Conservation (phyloP, 2,797 vertebrate genomes). For the Acridotheres tristis region DNA sequence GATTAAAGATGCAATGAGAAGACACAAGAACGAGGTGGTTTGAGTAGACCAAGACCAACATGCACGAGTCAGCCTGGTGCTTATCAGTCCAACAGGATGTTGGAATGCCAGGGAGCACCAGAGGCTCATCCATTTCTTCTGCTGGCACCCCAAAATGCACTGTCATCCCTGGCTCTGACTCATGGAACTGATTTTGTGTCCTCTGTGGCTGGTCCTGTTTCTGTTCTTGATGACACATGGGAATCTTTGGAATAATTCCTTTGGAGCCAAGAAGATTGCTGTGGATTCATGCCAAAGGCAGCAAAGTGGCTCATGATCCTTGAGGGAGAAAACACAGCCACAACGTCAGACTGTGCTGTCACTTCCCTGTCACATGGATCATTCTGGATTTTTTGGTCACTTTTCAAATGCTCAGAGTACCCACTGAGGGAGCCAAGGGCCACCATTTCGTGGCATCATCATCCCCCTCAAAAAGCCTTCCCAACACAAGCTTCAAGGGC, state of each 20-base stretch:
- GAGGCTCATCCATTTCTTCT: background rate
- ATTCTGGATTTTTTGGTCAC: background rate
- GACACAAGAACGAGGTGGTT: accelerated
- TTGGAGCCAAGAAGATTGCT: background rate
- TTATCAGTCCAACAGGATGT: accelerated
- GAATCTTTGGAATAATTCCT: background rate
- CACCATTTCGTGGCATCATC: background rate
- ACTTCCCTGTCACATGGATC: background rate
- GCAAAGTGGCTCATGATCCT: background rate
- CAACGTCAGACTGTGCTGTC: accelerated
- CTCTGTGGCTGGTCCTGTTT: background rate
- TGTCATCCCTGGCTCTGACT: background rate
- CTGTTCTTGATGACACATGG: background rate
- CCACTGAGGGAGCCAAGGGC: background rate
- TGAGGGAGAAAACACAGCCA: background rate
- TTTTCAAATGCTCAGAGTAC: background rate
- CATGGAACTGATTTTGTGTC: background rate
- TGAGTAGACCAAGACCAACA: background rate
- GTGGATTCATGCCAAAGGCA: background rate
- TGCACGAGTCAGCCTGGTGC: background rate
- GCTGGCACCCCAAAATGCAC: background rate
- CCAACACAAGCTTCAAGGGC: background rate
- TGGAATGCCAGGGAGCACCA: too few relatives aligned
- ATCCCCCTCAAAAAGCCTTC: background rate
- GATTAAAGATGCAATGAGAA: background rate